These are phyloP conservation scores for Pantherophis vulpinus DNA, from an alignment of 2,797 vertebrate genomes.

Conservation along the genomic window DNA sequence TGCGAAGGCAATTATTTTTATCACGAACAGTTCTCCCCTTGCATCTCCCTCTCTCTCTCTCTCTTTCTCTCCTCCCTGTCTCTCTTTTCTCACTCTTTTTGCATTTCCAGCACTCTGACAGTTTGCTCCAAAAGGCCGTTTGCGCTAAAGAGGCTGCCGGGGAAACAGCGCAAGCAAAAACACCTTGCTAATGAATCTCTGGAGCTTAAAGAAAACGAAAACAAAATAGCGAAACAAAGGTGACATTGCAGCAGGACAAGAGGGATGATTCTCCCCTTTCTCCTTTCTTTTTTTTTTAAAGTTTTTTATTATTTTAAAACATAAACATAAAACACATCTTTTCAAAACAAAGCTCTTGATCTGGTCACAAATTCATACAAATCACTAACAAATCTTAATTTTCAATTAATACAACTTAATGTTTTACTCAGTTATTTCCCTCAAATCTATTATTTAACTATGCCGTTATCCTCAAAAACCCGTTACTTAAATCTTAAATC, in stretches of 20 bases:
- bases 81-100: background rate
- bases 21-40: background rate
- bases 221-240: background rate
- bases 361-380: too few relatives aligned
- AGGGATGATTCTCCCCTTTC: background rate
- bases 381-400: too few relatives aligned
- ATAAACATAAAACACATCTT: too few relatives aligned
- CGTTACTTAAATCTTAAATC: too few relatives aligned
- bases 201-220: background rate
- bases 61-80: background rate
- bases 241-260: background rate
- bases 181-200: background rate
- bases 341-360: too few relatives aligned
- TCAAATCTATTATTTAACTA: too few relatives aligned
- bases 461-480: too few relatives aligned
- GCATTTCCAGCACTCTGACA: background rate
- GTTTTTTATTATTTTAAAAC: too few relatives aligned
- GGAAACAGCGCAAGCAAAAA: background rate
- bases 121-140: background rate
- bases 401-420: too few relatives aligned
- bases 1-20: constrained; percentile 31
- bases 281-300: background rate
- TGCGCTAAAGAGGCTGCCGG: background rate
- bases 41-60: background rate
- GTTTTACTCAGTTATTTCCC: too few relatives aligned